Evolutionary conservation across 2,797 vertebrate genomes (phyloP).

Genomic region (Cygnus olor): DNA sequence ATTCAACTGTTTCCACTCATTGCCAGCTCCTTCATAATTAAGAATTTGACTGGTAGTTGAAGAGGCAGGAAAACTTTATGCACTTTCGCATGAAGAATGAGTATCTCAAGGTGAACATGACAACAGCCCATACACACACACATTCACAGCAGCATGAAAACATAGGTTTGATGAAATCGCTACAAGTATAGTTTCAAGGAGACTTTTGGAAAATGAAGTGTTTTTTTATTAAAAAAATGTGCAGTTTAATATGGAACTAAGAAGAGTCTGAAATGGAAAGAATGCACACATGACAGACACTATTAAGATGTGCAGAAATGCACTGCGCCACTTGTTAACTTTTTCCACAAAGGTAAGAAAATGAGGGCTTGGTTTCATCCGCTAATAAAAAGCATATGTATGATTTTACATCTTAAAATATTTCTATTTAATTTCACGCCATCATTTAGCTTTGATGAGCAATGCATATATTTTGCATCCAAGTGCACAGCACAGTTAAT

Average conservation of each 20-base stretch:
- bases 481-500: conserved; percentile 3
- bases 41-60: not conserved
- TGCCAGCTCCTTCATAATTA: not conserved
- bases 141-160: not conserved
- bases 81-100: not conserved
- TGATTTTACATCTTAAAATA: not conserved
- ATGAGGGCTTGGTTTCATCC: not conserved
- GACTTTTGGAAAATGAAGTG: not conserved
- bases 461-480: not conserved
- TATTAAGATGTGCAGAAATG: not conserved
- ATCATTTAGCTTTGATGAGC: not conserved
- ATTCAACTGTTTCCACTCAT: not conserved
- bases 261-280: not conserved
- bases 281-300: not conserved
- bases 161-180: not conserved
- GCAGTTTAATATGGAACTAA: not conserved
- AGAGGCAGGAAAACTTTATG: not conserved
- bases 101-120: not conserved
- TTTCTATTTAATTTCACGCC: not conserved
- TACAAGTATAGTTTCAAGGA: not conserved
- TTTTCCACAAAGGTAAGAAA: not conserved
- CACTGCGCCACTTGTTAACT: not conserved
- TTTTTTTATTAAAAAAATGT: not conserved
- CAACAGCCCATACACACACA: not conserved
- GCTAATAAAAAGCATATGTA: conserved; percentile 1